Percentiles rank a stretch among this genome's conserved stretches.
Evolutionary conservation across 2,113 vertebrate genomes (phyloP).

Genomic region (Turnix velox): DNA sequence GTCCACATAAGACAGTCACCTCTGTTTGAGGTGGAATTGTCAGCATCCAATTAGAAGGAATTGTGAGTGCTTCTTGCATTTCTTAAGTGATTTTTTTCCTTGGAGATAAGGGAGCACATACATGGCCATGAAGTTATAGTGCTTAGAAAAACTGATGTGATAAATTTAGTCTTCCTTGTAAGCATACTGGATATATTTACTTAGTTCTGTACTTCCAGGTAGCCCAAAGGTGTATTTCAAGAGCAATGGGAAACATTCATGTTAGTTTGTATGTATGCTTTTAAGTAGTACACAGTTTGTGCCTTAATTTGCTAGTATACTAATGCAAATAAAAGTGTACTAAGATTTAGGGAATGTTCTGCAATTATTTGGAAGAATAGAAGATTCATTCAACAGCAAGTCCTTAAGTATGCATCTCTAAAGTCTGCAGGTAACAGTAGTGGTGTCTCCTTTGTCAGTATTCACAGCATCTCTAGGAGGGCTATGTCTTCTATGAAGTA

Average conservation of each 20-base stretch:
- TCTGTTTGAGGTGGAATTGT: neutral
- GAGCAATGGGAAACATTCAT: neutral
- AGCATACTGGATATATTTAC: neutral
- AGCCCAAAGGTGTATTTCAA: constrained; percentile 14
- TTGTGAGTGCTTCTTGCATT: neutral
- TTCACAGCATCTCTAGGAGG: constrained; percentile 2
- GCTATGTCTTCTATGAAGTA: constrained; percentile 3
- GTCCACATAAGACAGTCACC: neutral
- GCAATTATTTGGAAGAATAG: neutral
- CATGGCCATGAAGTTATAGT: neutral
- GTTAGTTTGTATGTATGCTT: neutral
- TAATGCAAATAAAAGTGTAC: constrained; percentile 6
- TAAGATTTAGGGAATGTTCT: neutral
- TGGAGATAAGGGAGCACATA: neutral
- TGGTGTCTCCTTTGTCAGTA: neutral
- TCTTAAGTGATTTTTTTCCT: neutral
- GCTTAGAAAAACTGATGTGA: neutral
- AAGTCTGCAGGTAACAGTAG: constrained; percentile 16
- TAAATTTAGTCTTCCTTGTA: neutral
- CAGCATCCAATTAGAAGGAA: neutral
- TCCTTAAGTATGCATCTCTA: neutral
- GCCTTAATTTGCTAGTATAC: constrained; percentile 43
- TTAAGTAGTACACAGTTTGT: constrained; percentile 2
- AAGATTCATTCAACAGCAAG: neutral
- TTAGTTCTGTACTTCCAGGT: neutral